Evolutionary conservation across 2,888 invertebrate species (phyloP).

Genomic region (Elmis aenea): DNA sequence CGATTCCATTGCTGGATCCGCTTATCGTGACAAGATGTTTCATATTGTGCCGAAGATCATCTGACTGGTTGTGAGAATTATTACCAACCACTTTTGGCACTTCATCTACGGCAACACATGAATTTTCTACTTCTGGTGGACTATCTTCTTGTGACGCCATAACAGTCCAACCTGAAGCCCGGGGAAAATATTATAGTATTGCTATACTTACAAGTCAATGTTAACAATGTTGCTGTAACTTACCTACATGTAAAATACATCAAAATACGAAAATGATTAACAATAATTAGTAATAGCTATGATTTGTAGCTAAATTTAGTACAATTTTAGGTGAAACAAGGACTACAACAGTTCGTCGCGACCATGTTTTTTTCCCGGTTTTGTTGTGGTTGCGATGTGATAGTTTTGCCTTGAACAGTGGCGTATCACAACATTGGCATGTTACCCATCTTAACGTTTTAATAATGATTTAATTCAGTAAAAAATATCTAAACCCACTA

Average conservation of each 20-base stretch:
- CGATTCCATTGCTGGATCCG: constrained; percentile 18
- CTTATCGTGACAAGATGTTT: constrained; percentile 9
- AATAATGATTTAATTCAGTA: too few species aligned
- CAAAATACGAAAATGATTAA: too few species aligned
- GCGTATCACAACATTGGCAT: too few species aligned
- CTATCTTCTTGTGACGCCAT: constrained; percentile 25
- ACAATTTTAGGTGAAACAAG: too few species aligned
- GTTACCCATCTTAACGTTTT: too few species aligned
- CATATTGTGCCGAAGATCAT: not conserved
- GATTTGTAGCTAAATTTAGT: too few species aligned
- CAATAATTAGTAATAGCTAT: too few species aligned
- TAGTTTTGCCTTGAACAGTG: too few species aligned
- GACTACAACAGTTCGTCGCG: too few species aligned
- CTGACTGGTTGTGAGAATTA: not conserved
- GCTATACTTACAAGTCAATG: constrained; percentile 2
- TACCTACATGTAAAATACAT: constrained; percentile 9
- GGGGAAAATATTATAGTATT: constrained; percentile 3
- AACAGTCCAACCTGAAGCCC: constrained; percentile 17
- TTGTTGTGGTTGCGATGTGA: too few species aligned
- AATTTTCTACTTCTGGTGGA: constrained; percentile 18
- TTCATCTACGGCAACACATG: constrained; percentile 5
- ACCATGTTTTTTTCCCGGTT: too few species aligned
- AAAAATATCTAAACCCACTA: too few species aligned
- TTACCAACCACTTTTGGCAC: not conserved
- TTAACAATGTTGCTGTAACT: not conserved